Evolutionary conservation across 2,113 vertebrate species (phyloP).

Genomic region (Podarcis raffonei): DNA sequence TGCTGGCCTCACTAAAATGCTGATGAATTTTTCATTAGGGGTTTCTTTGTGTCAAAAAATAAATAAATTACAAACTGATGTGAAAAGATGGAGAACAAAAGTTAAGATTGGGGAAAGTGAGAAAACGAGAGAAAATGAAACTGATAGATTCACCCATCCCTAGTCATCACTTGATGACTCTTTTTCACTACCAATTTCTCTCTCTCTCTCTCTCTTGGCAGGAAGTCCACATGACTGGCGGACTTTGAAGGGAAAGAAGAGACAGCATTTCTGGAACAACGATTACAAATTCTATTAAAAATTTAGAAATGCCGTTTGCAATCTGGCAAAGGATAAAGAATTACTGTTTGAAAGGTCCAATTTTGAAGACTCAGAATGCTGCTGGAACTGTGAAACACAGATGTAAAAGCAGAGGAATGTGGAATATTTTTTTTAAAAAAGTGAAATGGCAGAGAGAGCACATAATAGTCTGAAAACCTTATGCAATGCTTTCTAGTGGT

Average conservation of each 20-base stretch:
- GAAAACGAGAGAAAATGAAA: too few species aligned
- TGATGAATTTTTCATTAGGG: too few species aligned
- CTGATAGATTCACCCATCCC: too few species aligned
- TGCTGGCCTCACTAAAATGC: too few species aligned
- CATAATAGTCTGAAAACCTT: background rate
- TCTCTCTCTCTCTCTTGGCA: background rate
- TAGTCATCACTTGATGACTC: background rate
- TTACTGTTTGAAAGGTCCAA: background rate
- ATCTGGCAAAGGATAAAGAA: background rate
- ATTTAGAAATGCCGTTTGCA: background rate
- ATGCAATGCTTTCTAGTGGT: background rate
- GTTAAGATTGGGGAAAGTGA: too few species aligned
- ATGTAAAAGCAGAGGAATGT: background rate
- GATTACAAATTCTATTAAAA: constrained; percentile 1
- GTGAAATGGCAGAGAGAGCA: background rate
- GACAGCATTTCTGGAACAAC: background rate
- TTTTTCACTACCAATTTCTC: background rate
- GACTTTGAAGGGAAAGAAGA: background rate
- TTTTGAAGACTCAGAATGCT: background rate
- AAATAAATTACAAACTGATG: too few species aligned
- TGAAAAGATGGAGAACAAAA: too few species aligned
- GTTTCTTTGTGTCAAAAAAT: too few species aligned
- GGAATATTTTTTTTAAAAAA: too few species aligned
- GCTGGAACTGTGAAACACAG: background rate
- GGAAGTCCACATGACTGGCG: background rate